These are phyloP conservation scores for Rhea pennata DNA, from an alignment of 2,113 vertebrate species.

Conservation along the genomic window DNA sequence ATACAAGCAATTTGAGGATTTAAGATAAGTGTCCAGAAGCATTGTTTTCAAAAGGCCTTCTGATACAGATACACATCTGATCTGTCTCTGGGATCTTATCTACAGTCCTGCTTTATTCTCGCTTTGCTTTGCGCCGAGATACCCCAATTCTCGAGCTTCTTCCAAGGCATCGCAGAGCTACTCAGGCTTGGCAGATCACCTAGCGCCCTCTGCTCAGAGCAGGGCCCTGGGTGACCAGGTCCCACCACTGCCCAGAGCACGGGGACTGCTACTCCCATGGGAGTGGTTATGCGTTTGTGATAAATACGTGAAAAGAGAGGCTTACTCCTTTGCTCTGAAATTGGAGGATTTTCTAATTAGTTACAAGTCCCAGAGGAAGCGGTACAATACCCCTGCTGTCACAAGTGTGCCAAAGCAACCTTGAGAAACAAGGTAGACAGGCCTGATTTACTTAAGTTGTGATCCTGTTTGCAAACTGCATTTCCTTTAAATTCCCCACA, in stretches of 20 bases:
- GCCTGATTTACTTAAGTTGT: neutral
- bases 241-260: no score
- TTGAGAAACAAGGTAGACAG: neutral
- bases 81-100: neutral
- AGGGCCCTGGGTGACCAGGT: no score
- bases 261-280: no score
- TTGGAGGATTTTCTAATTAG: neutral
- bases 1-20: neutral
- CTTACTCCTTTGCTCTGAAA: neutral
- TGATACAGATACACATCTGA: neutral
- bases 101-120: neutral
- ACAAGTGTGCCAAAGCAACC: neutral
- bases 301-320: neutral
- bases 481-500: neutral
- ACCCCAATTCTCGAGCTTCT: fast-evolving
- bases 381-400: neutral
- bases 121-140: neutral
- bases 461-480: neutral
- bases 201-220: neutral
- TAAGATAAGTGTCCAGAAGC: neutral
- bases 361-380: neutral
- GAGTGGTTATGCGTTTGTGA: neutral
- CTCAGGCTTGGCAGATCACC: neutral
- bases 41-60: neutral
- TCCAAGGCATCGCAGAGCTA: fast-evolving